A percentile compares a stretch with the other conserved stretches of the same genome.
Evolutionary conservation across 2,888 invertebrate species (phyloP).

Genomic region (Iselma pallidipennis): DNA sequence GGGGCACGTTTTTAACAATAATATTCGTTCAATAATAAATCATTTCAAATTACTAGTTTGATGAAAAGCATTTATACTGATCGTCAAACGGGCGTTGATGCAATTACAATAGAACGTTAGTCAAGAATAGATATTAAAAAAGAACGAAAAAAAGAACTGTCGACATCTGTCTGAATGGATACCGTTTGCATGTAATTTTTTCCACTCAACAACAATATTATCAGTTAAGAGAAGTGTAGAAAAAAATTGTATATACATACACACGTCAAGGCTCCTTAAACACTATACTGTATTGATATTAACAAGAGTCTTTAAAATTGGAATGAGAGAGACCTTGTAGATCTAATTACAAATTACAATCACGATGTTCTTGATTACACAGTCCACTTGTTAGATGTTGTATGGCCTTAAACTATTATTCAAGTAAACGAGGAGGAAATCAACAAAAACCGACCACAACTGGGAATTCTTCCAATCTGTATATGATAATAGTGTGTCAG

Average conservation of each 20-base stretch:
- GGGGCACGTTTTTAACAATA: constrained; percentile 5
- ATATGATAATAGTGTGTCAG: neutral
- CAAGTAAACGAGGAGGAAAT: neutral
- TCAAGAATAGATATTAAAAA: neutral
- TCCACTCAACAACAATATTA: neutral
- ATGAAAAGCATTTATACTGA: constrained; percentile 41
- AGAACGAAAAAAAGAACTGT: neutral
- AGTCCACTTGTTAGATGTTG: constrained; percentile 8
- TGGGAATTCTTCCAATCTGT: neutral
- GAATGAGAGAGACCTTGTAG: constrained; percentile 6
- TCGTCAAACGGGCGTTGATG: constrained; percentile 32
- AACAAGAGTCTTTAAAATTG: constrained; percentile 2
- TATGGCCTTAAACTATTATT: constrained; percentile 6
- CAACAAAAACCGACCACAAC: neutral
- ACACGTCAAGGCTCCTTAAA: constrained; percentile 1
- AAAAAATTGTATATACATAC: too few species aligned
- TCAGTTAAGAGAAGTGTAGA: too few species aligned
- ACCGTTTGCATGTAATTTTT: neutral
- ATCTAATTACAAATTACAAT: constrained; percentile 7
- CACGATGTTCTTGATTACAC: constrained; percentile 9
- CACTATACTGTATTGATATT: neutral
- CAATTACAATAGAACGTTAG: constrained; percentile 31
- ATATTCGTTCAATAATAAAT: constrained; percentile 40
- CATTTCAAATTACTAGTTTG: constrained; percentile 43
- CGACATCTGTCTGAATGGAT: neutral